Conservation (phyloP, 2,888 invertebrate species). For the Agrilus cyanescens region DNA sequence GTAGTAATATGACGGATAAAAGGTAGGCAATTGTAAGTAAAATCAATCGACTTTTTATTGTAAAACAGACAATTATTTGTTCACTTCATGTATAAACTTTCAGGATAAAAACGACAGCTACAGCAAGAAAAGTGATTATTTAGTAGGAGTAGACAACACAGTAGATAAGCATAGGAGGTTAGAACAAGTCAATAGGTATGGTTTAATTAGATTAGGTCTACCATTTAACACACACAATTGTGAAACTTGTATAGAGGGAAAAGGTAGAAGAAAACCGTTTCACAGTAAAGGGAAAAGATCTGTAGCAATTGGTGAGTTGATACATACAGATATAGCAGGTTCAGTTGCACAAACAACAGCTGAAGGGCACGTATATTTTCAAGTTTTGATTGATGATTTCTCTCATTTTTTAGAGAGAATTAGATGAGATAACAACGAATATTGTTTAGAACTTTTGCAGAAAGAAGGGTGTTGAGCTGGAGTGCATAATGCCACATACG, state of each 20-base stretch:
- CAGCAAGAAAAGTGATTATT: no score
- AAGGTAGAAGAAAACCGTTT: neutral
- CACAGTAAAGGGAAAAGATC: neutral
- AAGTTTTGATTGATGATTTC: conserved; percentile 14
- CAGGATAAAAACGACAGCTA: neutral
- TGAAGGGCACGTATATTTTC: conserved; percentile 13
- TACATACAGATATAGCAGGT: conserved; percentile 5
- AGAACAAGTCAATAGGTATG: conserved; percentile 6
- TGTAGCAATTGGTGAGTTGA: conserved; percentile 1
- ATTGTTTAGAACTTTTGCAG: conserved; percentile 1
- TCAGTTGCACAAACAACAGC: conserved; percentile 3
- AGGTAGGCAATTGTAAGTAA: no score
- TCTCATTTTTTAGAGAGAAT: conserved; percentile 10
- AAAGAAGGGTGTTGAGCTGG: conserved; percentile 5
- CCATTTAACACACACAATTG: neutral
- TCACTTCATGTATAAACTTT: neutral
- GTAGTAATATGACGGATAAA: no score
- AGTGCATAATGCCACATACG: conserved; percentile 5
- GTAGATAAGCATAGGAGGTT: conserved; percentile 1
- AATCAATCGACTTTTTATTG: neutral
- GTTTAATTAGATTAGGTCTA: conserved; percentile 5
- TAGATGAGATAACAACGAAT: neutral
- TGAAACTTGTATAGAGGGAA: no score
- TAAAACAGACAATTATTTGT: neutral
- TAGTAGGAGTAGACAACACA: no score